Base-by-base conservation (phyloP, 2,797 vertebrate species). In the Carapus acus region DNA sequence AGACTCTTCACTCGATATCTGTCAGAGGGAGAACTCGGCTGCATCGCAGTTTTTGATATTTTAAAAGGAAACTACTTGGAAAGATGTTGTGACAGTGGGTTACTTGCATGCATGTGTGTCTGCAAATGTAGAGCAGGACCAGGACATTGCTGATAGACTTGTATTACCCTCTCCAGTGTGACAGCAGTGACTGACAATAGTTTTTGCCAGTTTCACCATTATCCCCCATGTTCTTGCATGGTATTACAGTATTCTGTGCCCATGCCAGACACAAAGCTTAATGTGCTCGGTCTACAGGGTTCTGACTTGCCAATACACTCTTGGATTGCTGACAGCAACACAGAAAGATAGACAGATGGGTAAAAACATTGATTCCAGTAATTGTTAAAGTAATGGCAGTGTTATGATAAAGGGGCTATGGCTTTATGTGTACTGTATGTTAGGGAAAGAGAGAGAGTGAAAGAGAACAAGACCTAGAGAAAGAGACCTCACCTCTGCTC, bases 371-470 rank as follows among this genome's bases (percentile, higher is more conserved):
- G 85, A 87, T 87, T 81, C 86, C 86, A 85, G 83, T 86, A 88
- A 88, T 87, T 79, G 85, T 83, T 83, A 85, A 83, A 83, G 83
- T 88, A 88, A 90, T 88, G 86, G 85, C 84, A 80, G 73, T 82
- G 86, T 86, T 89, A 86, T 88, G 86, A 87, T 82, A 84, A 70
- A 81, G 78, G 80, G 78, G 80, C 83, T 79, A 69, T 73, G 71
- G 69, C 74, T 85, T 84, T 85, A 74, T 70, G 70, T 80, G 73
- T 73, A 62, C 60, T 80, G 73, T 73, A 62, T 60, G 67, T 64
- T 61, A 78, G 46, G 22, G 24, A 34, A 15, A 31, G 18, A 8
- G 18, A 41, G 46, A 22, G 48, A 14, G 57, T 46, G 40, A 54
- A 29, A 23, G 49, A 49, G 60, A 45, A 47, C 41, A 58, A 20